Evolutionary conservation across 2,113 vertebrate genomes (phyloP), one percentile per base, ranked within the genome.

Genomic region (Grus americana): DNA sequence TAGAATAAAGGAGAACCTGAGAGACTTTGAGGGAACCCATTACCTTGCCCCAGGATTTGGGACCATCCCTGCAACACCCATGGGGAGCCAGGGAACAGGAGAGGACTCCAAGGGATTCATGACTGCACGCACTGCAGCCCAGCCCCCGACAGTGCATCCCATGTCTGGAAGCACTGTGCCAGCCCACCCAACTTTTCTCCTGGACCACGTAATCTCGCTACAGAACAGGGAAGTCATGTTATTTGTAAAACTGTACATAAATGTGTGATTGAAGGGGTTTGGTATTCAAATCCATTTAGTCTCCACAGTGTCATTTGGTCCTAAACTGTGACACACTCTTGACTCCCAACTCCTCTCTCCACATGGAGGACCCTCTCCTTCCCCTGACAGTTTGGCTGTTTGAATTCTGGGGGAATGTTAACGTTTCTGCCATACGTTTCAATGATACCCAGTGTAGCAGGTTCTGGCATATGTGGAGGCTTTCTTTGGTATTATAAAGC

Each of bases 111-210:
- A 62, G 30, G 26, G 15, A 32, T 5, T 40, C 3, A 1, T 9
- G 24, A 15, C 12, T 82, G 21, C 17, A 23, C 10, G 13, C 12
- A 36, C 9, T 65, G 13, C 29, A n/a, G 23, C 13, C 34, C n/a
- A 57, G 18, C 4, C 27, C 26, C 34, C 38, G 15, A 22, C 2
- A 1, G 44, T 14, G 23, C 19, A 52, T 9, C 6, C 8, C 4
- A 18, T n/a, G n/a, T n/a, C 52, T 42, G 15, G 9, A 67, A 29
- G 10, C 0, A 0, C 6, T 66, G 11, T 1, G 3, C 6, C 18
- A 49, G 67, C 6, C 6, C 12, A 66, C n/a, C 2, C 26, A 62
- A 4, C 47, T 73, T 68, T 84, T 73, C 59, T 66, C n/a, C 19
- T 49, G 22, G 6, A 32, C 46, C 12, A 73, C 2, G 0, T 34